Evolutionary conservation across 2,113 vertebrate genomes (phyloP).

Genomic region (Carassius gibelio): DNA sequence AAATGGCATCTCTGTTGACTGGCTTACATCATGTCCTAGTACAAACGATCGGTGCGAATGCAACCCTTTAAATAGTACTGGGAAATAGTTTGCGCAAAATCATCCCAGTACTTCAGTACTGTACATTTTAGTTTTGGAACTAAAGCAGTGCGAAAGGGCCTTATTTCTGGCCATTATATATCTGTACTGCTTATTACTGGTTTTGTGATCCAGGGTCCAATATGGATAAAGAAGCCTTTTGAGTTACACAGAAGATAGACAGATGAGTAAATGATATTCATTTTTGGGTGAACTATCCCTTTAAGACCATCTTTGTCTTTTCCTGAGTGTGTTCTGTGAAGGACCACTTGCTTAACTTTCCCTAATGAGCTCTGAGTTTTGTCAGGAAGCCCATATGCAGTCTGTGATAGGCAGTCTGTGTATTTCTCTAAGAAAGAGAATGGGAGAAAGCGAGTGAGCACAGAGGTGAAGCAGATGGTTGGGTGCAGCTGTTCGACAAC

Average conservation of each 20-base stretch:
- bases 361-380: constrained; percentile 29
- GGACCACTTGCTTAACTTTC: constrained; percentile 32
- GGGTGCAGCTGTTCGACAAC: constrained; percentile 75
- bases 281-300: background rate
- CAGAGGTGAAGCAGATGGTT: constrained; percentile 73
- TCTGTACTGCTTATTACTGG: too few relatives aligned
- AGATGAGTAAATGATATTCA: background rate
- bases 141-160: too few relatives aligned
- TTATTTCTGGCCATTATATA: too few relatives aligned
- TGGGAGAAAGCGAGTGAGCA: constrained; percentile 40
- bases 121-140: too few relatives aligned
- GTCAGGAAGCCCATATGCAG: constrained; percentile 11
- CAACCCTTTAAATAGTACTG: too few relatives aligned
- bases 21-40: too few relatives aligned
- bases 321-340: constrained; percentile 31
- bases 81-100: too few relatives aligned
- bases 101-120: too few relatives aligned
- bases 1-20: too few relatives aligned
- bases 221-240: background rate
- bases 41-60: too few relatives aligned
- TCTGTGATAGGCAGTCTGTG: constrained; percentile 9
- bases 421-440: background rate
- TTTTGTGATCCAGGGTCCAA: too few relatives aligned
- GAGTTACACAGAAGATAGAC: background rate
- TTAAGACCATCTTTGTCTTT: constrained; percentile 19